Evolutionary conservation across 1,140 invertebrate genomes (phyloP).

Genomic region (Drosophila cardini): DNA sequence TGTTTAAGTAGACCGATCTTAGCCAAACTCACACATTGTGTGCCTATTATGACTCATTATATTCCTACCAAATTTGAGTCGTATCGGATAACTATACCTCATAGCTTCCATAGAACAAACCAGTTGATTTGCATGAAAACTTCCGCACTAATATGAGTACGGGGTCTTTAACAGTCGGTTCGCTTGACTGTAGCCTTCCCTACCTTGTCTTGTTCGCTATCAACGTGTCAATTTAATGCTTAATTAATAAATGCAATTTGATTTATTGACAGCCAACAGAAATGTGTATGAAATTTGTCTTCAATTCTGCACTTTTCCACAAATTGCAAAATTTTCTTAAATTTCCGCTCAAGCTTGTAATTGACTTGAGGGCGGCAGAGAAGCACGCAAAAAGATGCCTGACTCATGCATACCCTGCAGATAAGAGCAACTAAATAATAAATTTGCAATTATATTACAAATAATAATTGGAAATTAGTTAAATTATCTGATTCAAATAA

Average conservation of each 20-base stretch:
- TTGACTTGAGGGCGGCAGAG: constrained; percentile 60
- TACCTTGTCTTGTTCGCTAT: too few relatives aligned
- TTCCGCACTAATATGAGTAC: too few relatives aligned
- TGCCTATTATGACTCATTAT: too few relatives aligned
- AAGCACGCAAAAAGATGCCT: not conserved
- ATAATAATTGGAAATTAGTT: not conserved
- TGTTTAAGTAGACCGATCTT: too few relatives aligned
- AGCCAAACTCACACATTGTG: too few relatives aligned
- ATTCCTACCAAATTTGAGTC: too few relatives aligned
- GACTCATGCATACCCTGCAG: constrained; percentile 17
- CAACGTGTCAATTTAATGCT: constrained; percentile 63
- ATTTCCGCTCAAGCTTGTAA: constrained; percentile 84
- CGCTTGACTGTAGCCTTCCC: too few relatives aligned
- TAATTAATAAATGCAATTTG: constrained; percentile 74
- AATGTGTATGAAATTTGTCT: not conserved
- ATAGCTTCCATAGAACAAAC: too few relatives aligned
- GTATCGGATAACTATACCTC: too few relatives aligned
- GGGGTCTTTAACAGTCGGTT: too few relatives aligned
- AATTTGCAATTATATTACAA: not conserved
- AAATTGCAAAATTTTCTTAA: constrained; percentile 76
- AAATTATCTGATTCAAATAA: not conserved
- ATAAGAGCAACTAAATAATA: not conserved
- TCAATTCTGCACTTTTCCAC: constrained; percentile 13
- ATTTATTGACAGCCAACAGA: constrained; percentile 63
- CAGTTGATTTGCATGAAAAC: too few relatives aligned